Evolutionary conservation across 2,888 invertebrate species (phyloP), one percentile per base, ranked within the genome.

Genomic region (Himalopsyche anomala): DNA sequence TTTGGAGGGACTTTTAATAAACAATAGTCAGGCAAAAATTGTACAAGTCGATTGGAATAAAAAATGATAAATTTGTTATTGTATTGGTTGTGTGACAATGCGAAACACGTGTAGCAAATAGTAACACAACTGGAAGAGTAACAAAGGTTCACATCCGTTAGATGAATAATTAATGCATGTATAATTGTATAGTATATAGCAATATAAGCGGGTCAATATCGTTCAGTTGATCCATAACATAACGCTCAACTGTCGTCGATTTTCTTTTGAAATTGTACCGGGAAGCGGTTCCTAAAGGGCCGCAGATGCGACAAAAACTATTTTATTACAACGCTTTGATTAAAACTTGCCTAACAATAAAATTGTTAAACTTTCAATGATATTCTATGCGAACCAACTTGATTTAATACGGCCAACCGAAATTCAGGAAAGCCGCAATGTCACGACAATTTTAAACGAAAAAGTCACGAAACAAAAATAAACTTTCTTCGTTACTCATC

Each of bases 221-320:
- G 8, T 42, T 42, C 6, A 8, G 42, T 42, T 42, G 42, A 42
- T 42, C 42, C 42, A 42, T 2, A 38, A 36, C 12, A 69, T 28
- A 69, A 69, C 74, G 74, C 36, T 74, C 74, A 74, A 5, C 74
- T 74, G 74, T 74, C 12, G 15, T 74, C 8, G 36, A 74, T 74
- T 28, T 36, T 12, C 74, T 36, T 15, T 74, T 74, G 51, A 51
- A 51, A 51, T 38, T 74, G 36, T 15, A 36, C 74, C 12, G 15
- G 36, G 80, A 51, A 42, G 80, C 17, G 3, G 45, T n/a, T 45
- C 36, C 11, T 40, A 51, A n/a, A 80, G 80, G 28, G 80, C 51
- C 45, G 28, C 80, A 80, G 80, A 80, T 80, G 80, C 80, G 80
- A 80, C 45, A 51, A 42, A 80, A 80, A 80, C 80, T 80, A 80